Conservation (phyloP, 64 coral and sea anemone species). For the Hydrozoanthus tunicans region DNA sequence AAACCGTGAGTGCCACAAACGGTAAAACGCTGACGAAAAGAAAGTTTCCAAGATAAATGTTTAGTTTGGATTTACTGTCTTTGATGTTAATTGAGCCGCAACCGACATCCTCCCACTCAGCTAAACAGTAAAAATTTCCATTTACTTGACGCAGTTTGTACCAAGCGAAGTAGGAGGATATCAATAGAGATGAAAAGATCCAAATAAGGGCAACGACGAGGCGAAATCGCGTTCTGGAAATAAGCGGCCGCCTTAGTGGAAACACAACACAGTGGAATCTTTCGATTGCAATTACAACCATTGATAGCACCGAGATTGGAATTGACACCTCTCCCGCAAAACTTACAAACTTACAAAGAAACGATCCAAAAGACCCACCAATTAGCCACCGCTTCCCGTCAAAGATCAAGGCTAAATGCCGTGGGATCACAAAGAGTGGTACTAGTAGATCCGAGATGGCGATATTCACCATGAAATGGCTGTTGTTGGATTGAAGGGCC, state of each 20-base stretch:
- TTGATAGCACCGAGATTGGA: slow-evolving; percentile 10
- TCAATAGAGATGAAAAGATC: slow-evolving; percentile 1
- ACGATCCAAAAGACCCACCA: background rate
- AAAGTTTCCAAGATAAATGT: background rate
- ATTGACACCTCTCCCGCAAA: slow-evolving; percentile 16
- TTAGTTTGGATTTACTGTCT: background rate
- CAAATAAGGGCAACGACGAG: background rate
- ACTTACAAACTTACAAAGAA: background rate
- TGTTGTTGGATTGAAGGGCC: slow-evolving; percentile 17
- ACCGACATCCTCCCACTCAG: background rate
- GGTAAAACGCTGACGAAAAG: slow-evolving; percentile 7
- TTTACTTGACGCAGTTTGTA: background rate
- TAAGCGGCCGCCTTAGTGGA: slow-evolving; percentile 15
- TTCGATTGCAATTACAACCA: slow-evolving; percentile 32
- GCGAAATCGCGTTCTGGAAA: background rate
- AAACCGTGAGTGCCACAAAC: background rate
- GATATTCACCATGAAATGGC: slow-evolving; percentile 34
- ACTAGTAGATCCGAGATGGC: slow-evolving; percentile 35
- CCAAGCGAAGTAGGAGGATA: background rate
- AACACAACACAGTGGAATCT: slow-evolving; percentile 35
- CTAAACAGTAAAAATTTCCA: background rate
- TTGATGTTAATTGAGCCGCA: background rate
- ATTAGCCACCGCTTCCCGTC: background rate
- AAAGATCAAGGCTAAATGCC: background rate
- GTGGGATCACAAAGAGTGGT: slow-evolving; percentile 22